phyloP scores from a whole-genome alignment of 2,113 vertebrate species.

The Anoura caudifer region DNA sequence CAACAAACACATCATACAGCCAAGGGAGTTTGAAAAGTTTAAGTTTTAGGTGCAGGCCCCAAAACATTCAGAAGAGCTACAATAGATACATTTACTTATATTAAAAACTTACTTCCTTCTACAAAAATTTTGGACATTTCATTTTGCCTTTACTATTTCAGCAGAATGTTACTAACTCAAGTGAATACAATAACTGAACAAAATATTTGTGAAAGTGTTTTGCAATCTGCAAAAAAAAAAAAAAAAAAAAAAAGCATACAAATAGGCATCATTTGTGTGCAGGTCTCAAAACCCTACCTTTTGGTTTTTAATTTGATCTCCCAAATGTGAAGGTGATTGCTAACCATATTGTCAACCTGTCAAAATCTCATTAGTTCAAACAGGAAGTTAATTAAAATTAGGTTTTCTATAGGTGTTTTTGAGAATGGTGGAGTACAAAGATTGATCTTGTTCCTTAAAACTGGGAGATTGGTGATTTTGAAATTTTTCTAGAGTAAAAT shows the following conservation, averaged over 20 bases:
- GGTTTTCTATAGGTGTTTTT: background rate
- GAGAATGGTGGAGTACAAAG: background rate
- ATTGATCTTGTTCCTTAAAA: background rate
- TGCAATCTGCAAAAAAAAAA: background rate
- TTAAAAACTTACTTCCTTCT: background rate
- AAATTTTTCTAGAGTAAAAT: background rate
- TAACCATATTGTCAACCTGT: background rate
- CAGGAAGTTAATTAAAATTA: constrained; percentile 1
- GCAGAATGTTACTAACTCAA: background rate
- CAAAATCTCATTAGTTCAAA: background rate
- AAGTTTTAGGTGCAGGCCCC: background rate
- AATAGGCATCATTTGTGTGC: background rate
- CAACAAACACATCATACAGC: background rate
- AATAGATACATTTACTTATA: background rate
- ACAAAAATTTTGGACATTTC: background rate
- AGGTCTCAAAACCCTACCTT: background rate
- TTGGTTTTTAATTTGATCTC: background rate
- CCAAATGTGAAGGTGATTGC: background rate
- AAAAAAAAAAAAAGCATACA: background rate
- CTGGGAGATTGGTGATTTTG: background rate
- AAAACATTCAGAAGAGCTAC: constrained; percentile 9
- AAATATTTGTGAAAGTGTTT: background rate
- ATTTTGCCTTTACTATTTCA: constrained; percentile 23
- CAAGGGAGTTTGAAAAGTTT: background rate
- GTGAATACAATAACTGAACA: background rate